phyloP scores from a whole-genome alignment of 1,140 invertebrate species.

The Drosophila tristis region DNA sequence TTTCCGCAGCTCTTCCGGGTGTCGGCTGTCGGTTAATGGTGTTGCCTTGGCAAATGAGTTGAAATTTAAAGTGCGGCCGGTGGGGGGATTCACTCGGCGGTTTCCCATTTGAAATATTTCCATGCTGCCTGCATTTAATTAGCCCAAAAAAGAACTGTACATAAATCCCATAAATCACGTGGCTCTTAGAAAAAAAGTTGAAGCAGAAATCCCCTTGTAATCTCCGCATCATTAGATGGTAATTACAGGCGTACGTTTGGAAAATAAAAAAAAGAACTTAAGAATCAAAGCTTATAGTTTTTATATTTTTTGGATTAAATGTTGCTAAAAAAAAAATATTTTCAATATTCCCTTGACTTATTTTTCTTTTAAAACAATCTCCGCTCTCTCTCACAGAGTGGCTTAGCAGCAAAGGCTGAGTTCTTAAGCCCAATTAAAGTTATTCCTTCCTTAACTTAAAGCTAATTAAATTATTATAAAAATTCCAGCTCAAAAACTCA shows the following conservation, averaged over 20 bases:
- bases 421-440: no score
- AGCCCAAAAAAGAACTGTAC: conserved; percentile 42
- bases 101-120: conserved; percentile 13
- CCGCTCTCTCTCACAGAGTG: no score
- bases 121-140: conserved; percentile 64
- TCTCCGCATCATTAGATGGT: conserved; percentile 11
- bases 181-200: not conserved
- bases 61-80: conserved; percentile 58
- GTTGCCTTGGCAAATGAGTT: conserved; percentile 46
- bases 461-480: conserved; percentile 39
- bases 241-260: not conserved
- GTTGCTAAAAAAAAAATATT: no score
- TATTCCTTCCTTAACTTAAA: conserved; percentile 2
- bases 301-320: not conserved
- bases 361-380: not conserved
- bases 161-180: conserved; percentile 58
- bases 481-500: conserved; percentile 20
- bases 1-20: conserved; percentile 23
- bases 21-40: conserved; percentile 38
- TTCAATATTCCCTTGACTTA: no score
- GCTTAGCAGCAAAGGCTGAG: no score
- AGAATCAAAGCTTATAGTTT: not conserved
- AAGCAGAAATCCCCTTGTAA: conserved; percentile 11
- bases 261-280: not conserved
- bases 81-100: conserved; percentile 13